Percentiles rank a stretch among this genome's conserved stretches.
phyloP scores from a whole-genome alignment of 2,797 vertebrate species.

The Tapirus indicus region DNA sequence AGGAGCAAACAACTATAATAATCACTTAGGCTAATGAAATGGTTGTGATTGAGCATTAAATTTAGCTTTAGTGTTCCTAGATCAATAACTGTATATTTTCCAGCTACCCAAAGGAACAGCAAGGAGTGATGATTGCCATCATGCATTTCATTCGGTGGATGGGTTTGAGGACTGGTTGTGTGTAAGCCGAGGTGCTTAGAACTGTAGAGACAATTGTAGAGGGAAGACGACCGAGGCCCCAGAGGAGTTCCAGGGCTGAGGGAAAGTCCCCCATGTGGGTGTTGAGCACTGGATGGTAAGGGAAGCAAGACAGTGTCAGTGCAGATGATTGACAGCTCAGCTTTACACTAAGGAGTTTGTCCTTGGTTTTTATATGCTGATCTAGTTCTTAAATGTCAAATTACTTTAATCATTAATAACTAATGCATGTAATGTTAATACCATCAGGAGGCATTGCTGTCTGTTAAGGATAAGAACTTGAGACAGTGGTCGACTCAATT shows the following conservation, averaged over 20 bases:
- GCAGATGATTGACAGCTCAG: neutral
- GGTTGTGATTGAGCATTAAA: neutral
- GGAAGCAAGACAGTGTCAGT: neutral
- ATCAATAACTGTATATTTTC: neutral
- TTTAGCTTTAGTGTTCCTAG: neutral
- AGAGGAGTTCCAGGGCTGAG: neutral
- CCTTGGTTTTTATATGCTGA: neutral
- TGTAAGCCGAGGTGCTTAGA: neutral
- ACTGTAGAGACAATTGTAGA: neutral
- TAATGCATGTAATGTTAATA: neutral
- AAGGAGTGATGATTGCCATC: neutral
- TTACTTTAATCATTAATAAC: neutral
- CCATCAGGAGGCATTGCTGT: neutral
- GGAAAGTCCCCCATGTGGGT: neutral
- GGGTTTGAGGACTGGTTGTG: neutral
- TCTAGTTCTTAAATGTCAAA: neutral
- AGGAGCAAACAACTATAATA: slow-evolving; percentile 20
- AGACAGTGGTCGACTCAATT: neutral
- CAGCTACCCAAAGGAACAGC: neutral
- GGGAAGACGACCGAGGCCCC: too few species aligned
- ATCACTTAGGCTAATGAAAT: slow-evolving; percentile 50
- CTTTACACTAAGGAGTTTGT: neutral
- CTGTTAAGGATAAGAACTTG: neutral
- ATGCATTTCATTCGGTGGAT: neutral
- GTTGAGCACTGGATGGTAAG: neutral